Conservation (phyloP, 2,797 vertebrate species). For the Bryconaethiops microstoma region DNA sequence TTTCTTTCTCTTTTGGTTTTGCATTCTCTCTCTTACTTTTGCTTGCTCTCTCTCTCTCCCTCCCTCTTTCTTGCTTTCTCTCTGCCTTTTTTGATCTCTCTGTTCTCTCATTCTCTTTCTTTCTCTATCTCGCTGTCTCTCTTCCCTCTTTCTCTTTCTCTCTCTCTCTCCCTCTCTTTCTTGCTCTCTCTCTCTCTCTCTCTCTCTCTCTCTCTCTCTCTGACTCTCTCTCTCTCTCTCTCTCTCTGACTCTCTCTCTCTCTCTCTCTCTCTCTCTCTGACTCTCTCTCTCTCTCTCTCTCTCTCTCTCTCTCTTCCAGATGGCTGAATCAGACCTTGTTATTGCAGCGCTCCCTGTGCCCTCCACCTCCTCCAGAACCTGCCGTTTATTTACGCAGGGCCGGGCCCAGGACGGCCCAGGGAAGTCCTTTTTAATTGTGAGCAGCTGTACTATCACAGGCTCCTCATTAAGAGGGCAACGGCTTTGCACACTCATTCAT, state of each 20-base stretch:
- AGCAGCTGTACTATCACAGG: slow-evolving; percentile 77
- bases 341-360: slow-evolving; percentile 75
- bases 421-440: slow-evolving; percentile 76
- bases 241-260: slow-evolving; percentile 18
- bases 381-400: slow-evolving; percentile 76
- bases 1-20: background rate
- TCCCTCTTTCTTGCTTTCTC: background rate
- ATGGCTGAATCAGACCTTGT: slow-evolving; percentile 76
- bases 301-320: slow-evolving; percentile 58
- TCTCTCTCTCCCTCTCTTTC: background rate
- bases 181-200: background rate
- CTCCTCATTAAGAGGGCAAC: slow-evolving; percentile 71
- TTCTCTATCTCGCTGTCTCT: background rate
- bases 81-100: background rate
- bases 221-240: too few relatives aligned
- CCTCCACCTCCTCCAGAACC: slow-evolving; percentile 67
- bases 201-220: too few relatives aligned
- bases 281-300: background rate
- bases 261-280: background rate
- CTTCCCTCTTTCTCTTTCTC: background rate
- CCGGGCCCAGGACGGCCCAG: slow-evolving; percentile 59
- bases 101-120: background rate
- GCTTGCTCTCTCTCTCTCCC: background rate
- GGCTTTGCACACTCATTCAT: slow-evolving; percentile 66
- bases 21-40: background rate